Percentiles rank a stretch among this genome's conserved stretches.
Evolutionary conservation across 2,113 vertebrate species (phyloP).

Genomic region (Ivindomyrus marchei): DNA sequence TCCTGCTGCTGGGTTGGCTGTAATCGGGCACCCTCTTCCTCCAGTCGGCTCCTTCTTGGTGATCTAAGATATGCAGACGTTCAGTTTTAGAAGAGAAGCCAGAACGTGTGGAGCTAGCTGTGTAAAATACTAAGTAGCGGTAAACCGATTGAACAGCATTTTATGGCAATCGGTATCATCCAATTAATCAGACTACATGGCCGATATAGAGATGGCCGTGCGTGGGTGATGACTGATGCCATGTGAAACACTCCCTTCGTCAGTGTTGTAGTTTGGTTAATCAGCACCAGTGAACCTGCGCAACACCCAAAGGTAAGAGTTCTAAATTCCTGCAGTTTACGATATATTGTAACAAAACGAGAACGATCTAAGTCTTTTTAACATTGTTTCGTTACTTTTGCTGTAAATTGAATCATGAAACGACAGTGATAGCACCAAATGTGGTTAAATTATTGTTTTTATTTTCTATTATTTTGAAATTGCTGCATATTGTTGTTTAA

Average conservation of each 20-base stretch:
- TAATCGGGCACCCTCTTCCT: constrained; percentile 88
- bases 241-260: background rate
- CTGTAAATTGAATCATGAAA: background rate
- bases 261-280: background rate
- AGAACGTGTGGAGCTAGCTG: constrained; percentile 34
- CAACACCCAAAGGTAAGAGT: background rate
- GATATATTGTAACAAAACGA: background rate
- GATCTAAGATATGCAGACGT: constrained; percentile 55
- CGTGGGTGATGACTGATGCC: background rate
- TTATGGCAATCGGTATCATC: background rate
- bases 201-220: background rate
- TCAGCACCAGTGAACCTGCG: background rate
- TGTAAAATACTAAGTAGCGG: background rate
- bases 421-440: background rate
- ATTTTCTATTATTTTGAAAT: background rate
- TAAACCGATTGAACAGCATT: background rate
- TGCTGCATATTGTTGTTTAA: background rate
- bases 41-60: constrained; percentile 82
- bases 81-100: background rate
- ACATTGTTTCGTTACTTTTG: background rate
- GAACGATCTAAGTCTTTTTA: background rate
- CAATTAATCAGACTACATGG: background rate
- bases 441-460: background rate
- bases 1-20: constrained; percentile 77
- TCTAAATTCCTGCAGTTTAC: background rate